A percentile compares a stretch with the other conserved stretches of the same genome.
Evolutionary conservation across 1,140 invertebrate genomes (phyloP).

Genomic region (Campodea augens): DNA sequence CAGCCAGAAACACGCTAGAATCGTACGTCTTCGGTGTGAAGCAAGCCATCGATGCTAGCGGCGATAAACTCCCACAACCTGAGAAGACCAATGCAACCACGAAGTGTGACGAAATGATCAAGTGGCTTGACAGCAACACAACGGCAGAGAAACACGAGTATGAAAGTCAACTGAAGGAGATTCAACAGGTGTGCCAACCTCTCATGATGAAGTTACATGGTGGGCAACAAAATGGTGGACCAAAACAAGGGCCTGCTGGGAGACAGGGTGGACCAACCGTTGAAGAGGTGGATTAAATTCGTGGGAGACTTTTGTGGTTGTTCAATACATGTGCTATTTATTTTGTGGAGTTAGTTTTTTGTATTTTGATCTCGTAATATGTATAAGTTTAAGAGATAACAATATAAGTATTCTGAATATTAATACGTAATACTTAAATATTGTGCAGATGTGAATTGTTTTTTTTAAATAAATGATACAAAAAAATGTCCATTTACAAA

Average conservation of each 20-base stretch:
- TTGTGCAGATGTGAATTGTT: too few species aligned
- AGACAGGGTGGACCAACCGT: conserved; percentile 31
- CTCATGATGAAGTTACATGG: conserved; percentile 59
- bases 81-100: conserved; percentile 31
- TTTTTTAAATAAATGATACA: too few species aligned
- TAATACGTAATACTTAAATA: too few species aligned
- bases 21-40: conserved; percentile 67
- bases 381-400: too few species aligned
- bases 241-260: conserved; percentile 22
- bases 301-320: too few species aligned
- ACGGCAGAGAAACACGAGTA: conserved; percentile 57
- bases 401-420: too few species aligned
- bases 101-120: conserved; percentile 32
- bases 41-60: conserved; percentile 31
- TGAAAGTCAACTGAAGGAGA: conserved; percentile 48
- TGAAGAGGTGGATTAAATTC: conserved; percentile 47
- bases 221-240: conserved; percentile 19
- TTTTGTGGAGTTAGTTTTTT: too few species aligned
- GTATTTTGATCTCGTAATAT: too few species aligned
- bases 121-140: conserved; percentile 46
- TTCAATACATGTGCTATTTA: too few species aligned
- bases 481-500: too few species aligned
- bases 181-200: conserved; percentile 46
- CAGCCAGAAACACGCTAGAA: conserved; percentile 61
- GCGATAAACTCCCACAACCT: conserved; percentile 36